phyloP scores from a whole-genome alignment of 2,888 invertebrate species.

The Euplagia quadripunctaria region DNA sequence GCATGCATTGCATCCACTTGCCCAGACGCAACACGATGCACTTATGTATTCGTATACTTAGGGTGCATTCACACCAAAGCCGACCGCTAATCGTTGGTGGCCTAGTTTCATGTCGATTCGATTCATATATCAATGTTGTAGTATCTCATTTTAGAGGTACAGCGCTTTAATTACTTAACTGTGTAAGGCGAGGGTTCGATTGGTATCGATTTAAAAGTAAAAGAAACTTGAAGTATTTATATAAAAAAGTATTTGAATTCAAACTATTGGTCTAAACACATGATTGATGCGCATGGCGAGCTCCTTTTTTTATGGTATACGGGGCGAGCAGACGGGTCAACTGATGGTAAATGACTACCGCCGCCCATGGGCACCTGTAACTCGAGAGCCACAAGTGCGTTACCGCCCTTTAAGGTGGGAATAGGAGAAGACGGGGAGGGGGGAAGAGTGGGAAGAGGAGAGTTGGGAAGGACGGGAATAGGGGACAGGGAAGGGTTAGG shows the following conservation, averaged over 20 bases:
- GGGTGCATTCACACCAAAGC: constrained; percentile 1
- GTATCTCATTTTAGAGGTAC: neutral
- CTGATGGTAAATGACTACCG: no score
- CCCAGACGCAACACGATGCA: constrained; percentile 14
- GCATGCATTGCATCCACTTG: constrained; percentile 8
- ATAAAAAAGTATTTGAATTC: neutral
- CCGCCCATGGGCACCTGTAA: no score
- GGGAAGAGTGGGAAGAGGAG: no score
- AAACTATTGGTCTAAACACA: neutral
- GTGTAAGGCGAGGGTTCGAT: neutral
- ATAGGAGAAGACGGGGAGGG: no score
- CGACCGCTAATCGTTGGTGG: neutral
- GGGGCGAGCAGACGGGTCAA: no score
- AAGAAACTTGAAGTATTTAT: neutral
- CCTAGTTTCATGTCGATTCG: neutral
- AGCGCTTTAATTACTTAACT: neutral
- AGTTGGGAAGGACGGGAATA: no score
- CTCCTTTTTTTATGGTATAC: no score
- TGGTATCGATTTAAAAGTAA: neutral
- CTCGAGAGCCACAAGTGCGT: no score
- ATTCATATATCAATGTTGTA: neutral
- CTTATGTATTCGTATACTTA: constrained; percentile 2
- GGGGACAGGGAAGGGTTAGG: no score
- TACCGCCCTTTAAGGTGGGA: no score
- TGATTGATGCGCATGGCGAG: neutral